A percentile compares a stretch with the other conserved stretches of the same genome.
Evolutionary conservation across 23 tunicate species (phyloP).

Genomic region (Aplidium turbinatum): DNA sequence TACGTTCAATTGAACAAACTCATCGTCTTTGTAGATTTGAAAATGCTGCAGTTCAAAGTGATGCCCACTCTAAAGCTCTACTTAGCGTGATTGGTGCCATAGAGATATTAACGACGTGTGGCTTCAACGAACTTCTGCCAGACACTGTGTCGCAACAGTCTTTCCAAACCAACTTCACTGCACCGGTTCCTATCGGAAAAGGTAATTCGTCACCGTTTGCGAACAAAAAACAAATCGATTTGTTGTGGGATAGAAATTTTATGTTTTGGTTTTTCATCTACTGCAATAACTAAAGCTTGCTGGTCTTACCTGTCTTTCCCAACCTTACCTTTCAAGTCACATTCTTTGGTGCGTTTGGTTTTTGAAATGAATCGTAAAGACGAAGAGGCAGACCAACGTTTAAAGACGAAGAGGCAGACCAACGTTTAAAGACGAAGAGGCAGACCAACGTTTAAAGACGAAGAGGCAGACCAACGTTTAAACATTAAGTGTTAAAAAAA

Average conservation of each 20-base stretch:
- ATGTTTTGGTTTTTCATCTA: no score
- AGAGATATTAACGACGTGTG: conserved; percentile 64
- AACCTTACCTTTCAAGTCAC: not conserved
- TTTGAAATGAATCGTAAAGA: no score
- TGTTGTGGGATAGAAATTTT: not conserved
- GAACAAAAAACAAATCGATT: not conserved
- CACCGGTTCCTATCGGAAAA: conserved; percentile 57
- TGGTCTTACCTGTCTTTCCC: not conserved
- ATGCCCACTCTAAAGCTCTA: conserved; percentile 45
- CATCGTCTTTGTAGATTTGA: conserved; percentile 52
- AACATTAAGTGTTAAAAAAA: no score
- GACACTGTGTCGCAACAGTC: conserved; percentile 36
- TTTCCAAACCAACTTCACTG: conserved; percentile 48
- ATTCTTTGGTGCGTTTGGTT: no score
- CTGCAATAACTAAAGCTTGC: not conserved
- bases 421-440: no score
- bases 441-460: no score
- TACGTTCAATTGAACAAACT: no score
- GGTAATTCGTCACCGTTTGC: conserved; percentile 26
- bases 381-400: no score
- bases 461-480: no score
- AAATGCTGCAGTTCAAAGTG: conserved; percentile 44
- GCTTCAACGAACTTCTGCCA: conserved; percentile 56
- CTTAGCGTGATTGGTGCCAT: conserved; percentile 51
- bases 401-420: no score